A percentile compares a stretch with the other conserved stretches of the same genome.
These are phyloP conservation scores for Trachelus stipa DNA, from an alignment of 2,888 invertebrate species.

Conservation along the genomic window DNA sequence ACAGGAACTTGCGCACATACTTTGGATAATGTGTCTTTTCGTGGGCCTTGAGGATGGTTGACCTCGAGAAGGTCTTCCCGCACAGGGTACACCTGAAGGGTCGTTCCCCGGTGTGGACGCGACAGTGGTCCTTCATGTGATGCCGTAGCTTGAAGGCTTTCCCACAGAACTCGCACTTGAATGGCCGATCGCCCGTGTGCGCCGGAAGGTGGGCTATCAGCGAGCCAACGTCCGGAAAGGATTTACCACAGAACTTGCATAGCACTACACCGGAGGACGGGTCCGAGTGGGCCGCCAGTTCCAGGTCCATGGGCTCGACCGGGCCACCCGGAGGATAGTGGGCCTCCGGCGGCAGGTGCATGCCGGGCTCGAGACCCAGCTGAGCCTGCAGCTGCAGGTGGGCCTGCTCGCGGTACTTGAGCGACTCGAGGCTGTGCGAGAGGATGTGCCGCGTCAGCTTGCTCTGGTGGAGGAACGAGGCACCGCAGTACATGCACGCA, in stretches of 20 bases:
- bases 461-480: constrained; percentile 89
- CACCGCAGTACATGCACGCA: constrained; percentile 91
- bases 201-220: constrained; percentile 89
- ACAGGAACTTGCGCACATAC: constrained; percentile 89
- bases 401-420: constrained; percentile 84
- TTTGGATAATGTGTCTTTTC: constrained; percentile 94
- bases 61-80: constrained; percentile 91
- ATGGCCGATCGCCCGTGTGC: constrained; percentile 90
- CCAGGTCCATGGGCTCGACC: constrained; percentile 72
- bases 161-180: constrained; percentile 94
- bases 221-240: constrained; percentile 90
- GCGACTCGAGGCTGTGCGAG: constrained; percentile 88
- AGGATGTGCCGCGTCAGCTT: constrained; percentile 90
- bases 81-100: constrained; percentile 90
- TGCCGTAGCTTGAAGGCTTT: constrained; percentile 93
- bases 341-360: constrained; percentile 63
- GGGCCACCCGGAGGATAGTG: constrained; percentile 64
- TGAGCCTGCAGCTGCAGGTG: constrained; percentile 69
- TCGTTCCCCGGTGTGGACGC: constrained; percentile 91
- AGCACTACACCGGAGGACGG: constrained; percentile 81
- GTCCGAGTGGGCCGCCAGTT: constrained; percentile 74
- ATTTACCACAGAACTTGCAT: constrained; percentile 94
- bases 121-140: constrained; percentile 95
- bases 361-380: constrained; percentile 63
- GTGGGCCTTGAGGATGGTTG: constrained; percentile 91